A percentile compares a stretch with the other conserved stretches of the same genome.
These are phyloP conservation scores for Diadophis punctatus DNA, from an alignment of 2,113 vertebrate species.

Conservation along the genomic window DNA sequence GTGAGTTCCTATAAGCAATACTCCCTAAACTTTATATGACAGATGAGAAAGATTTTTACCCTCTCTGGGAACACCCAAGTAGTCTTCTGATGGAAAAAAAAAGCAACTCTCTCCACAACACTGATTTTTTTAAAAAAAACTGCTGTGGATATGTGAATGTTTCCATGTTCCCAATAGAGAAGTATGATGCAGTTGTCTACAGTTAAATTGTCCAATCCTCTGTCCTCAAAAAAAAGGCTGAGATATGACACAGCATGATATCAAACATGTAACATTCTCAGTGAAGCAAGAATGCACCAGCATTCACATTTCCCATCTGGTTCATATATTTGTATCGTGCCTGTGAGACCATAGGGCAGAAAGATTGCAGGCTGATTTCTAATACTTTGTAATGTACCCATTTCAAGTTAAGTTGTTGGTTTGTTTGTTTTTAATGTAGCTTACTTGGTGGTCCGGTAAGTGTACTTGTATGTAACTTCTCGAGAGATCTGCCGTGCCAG, in stretches of 20 bases:
- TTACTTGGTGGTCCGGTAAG: constrained; percentile 93
- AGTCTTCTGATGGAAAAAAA: not conserved
- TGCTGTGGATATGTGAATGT: not conserved
- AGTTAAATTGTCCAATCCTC: not conserved
- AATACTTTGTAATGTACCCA: constrained; percentile 5
- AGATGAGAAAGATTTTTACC: not conserved
- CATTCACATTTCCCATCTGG: not conserved
- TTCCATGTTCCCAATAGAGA: not conserved
- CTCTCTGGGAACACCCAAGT: not conserved
- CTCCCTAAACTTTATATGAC: not conserved
- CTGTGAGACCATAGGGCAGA: not conserved
- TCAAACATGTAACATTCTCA: not conserved
- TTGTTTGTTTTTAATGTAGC: constrained; percentile 25
- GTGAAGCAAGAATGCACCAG: not conserved
- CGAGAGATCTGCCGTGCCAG: constrained; percentile 91
- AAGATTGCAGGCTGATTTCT: not conserved
- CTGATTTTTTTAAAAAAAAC: not conserved
- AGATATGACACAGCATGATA: not conserved
- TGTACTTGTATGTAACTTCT: constrained; percentile 97
- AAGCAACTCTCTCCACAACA: not conserved
- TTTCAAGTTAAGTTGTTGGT: not conserved
- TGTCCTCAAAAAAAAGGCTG: not conserved
- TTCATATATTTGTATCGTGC: not conserved
- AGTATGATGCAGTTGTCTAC: not conserved
- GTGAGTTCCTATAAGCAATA: not conserved